Evolutionary conservation across 2,113 vertebrate genomes (phyloP), one percentile per base, ranked within the genome.

Genomic region (Ciconia maguari): DNA sequence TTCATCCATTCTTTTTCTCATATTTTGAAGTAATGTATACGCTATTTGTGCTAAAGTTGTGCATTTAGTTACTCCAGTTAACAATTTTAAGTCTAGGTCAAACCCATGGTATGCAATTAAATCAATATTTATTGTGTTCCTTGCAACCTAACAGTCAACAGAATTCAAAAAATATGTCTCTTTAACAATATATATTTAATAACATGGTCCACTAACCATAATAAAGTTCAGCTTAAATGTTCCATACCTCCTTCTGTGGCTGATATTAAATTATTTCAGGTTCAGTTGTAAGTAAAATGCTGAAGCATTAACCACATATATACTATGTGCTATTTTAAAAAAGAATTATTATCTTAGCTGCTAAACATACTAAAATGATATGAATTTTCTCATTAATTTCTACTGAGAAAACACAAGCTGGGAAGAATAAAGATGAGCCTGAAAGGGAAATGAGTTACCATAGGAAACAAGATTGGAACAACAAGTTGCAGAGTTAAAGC

Each of bases 181-280:
- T 87, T 87, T 72, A 83, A 79, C 60, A 83, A 71, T 36, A 87
- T 74, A 64, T 91, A 77, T 95, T 91, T 96, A 96, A 97, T 95
- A 95, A 81, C 85, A 92, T 48, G 83, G 81, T 90, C 85, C 74
- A 82, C 26, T 90, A 95, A 72, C 30, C 41, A 69, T 89, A 93
- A 94, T 94, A 97, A 94, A 96, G 30, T 87, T 93, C 64, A 80
- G 38, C 46, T 94, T 93, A 85, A 95, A 82, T 89, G 83, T 91
- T 64, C 83, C 83, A 65, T 92, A 64, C 41, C 52, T 81, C 44
- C 32, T 74, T 90, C 70, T 80, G 38, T 88, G 44, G 16, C 34
- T 81, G 30, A 61, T 86, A 90, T 57, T 74, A 84, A 94, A 83
- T 83, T 87, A 68, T 80, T 93, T 64, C 48, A 88, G 36, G 42